These are phyloP conservation scores for Tiaroga cobitis DNA, from an alignment of 2,797 vertebrate species.

Conservation along the genomic window DNA sequence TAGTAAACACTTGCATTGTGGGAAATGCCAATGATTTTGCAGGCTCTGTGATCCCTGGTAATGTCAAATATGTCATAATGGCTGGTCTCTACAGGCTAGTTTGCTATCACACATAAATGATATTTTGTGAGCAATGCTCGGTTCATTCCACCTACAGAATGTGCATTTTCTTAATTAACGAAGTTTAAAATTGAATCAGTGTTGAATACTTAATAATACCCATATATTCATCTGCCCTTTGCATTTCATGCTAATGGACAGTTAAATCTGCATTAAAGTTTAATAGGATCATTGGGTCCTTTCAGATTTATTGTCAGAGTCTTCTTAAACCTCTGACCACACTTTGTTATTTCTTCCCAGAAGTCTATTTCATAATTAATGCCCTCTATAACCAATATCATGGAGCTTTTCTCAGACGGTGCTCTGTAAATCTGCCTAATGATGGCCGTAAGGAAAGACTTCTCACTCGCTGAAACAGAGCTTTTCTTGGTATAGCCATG, in stretches of 20 bases:
- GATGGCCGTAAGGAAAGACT: constrained; percentile 49
- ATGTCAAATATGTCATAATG: constrained; percentile 18
- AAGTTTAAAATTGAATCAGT: constrained; percentile 59
- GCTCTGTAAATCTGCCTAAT: constrained; percentile 65
- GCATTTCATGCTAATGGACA: constrained; percentile 61
- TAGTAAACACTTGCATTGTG: not conserved
- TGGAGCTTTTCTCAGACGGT: constrained; percentile 42
- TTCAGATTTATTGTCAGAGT: constrained; percentile 65
- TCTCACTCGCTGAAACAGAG: constrained; percentile 26
- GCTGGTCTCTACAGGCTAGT: not conserved
- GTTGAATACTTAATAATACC: constrained; percentile 55
- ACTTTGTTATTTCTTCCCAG: constrained; percentile 66
- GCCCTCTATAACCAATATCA: constrained; percentile 59
- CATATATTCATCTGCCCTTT: constrained; percentile 56
- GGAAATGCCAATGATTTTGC: constrained; percentile 5
- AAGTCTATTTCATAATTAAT: constrained; percentile 68
- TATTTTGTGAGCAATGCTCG: constrained; percentile 11
- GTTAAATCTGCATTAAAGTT: constrained; percentile 69
- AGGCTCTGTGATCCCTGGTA: not conserved
- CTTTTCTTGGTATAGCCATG: constrained; percentile 47
- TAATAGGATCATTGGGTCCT: constrained; percentile 68
- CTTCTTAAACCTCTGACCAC: constrained; percentile 65
- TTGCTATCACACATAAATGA: constrained; percentile 28
- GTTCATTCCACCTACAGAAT: constrained; percentile 37
- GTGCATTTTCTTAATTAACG: constrained; percentile 53